Conservation (phyloP, 2,113 vertebrate species). For the Cariama cristata region DNA sequence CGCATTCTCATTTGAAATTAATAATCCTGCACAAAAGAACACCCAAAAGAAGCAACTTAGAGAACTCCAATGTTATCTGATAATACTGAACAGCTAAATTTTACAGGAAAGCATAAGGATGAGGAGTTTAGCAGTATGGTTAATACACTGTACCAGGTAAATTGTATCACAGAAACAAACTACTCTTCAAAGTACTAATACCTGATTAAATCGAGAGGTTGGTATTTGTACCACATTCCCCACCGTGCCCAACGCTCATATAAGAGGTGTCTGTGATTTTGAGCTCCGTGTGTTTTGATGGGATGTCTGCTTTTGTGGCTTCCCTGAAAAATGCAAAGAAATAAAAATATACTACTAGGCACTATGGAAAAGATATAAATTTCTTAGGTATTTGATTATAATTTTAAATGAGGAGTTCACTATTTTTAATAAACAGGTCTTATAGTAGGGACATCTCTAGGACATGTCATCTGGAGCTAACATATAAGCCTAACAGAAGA, state of each 20-base stretch:
- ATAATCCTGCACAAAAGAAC: background rate
- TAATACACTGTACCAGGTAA: background rate
- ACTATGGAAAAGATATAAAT: fast-evolving
- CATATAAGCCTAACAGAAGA: background rate
- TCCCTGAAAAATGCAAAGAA: constrained; percentile 80
- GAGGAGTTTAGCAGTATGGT: background rate
- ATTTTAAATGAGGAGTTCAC: background rate
- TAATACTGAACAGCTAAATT: background rate
- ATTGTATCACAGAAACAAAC: background rate
- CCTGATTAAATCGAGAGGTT: constrained; percentile 98
- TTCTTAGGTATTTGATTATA: background rate
- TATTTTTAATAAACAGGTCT: background rate
- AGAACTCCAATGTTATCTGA: background rate
- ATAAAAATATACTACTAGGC: background rate
- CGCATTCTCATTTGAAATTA: background rate
- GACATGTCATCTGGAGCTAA: background rate
- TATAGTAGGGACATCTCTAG: background rate
- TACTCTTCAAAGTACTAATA: constrained; percentile 53
- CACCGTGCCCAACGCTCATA: constrained; percentile 98
- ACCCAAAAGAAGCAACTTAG: background rate
- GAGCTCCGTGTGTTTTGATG: constrained; percentile 94
- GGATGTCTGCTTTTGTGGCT: constrained; percentile 93
- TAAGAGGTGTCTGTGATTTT: constrained; percentile 95
- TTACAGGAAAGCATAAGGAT: background rate
- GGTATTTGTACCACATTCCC: constrained; percentile 99